Evolutionary conservation across 2,888 invertebrate species (phyloP), one percentile per base, ranked within the genome.

Genomic region (Alviniconcha strummeri): DNA sequence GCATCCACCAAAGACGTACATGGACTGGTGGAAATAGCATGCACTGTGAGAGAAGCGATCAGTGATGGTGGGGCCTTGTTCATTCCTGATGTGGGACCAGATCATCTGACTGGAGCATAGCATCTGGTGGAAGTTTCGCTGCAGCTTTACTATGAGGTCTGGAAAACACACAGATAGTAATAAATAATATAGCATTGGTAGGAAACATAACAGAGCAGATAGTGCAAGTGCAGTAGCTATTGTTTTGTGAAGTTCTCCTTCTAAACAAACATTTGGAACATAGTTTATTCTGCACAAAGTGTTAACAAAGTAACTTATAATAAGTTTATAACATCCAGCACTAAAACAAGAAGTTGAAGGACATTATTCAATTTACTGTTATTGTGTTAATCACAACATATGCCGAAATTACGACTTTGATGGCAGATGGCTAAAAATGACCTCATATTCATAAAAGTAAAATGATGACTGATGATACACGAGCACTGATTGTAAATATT

Each of bases 1-100:
- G 90, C 98, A 98, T 9, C 99, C 99, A 64, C 99, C 99, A 95
- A 99, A 98, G 78, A 99, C 96, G 92, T 97, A 99, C 97, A 99
- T 86, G 75, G 90, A 90, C 76, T 91, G 91, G 84, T 92, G 89
- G 83, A 88, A 90, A 85, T 92, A 93, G 82, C 97, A 97, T 69
- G 98, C 97, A 85, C 97, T 96, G 95, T 98, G 98, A 0, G 98
- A 98, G 94, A 98, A 98, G 86, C 98, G 95, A 92, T 97, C 97
- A 1, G 97, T 96, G 86, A 98, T 98, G n/a, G 96, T 96, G 55
- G 96, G 96, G 67, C 95, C 94, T 91, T 95, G 80, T 82, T 90
- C 90, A 9, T 88, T 88, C 52, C 83, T 69, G 19, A 91, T 84
- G 0, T 82, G 79, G 5, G 85, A 85, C 92, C 92, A 93, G 54